phyloP scores from a whole-genome alignment of 2,888 invertebrate species.

The Drosophila mimica region DNA sequence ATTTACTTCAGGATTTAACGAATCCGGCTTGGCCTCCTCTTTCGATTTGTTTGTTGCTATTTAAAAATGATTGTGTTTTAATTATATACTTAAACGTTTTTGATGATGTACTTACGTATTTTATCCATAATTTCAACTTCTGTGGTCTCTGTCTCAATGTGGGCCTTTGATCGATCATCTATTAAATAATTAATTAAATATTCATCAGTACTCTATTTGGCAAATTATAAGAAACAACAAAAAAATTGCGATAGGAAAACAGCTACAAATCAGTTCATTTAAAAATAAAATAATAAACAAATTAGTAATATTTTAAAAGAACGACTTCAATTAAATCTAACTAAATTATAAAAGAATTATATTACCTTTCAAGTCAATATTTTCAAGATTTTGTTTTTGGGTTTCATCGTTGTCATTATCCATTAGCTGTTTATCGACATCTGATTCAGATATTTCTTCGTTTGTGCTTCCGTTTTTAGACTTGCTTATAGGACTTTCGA shows the following conservation, averaged over 20 bases:
- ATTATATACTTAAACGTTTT: not conserved
- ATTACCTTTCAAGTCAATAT: not conserved
- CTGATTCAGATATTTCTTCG: not conserved
- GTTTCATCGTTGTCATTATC: not conserved
- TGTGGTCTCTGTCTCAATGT: not conserved
- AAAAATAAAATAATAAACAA: not conserved
- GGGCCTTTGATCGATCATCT: not conserved
- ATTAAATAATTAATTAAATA: not conserved
- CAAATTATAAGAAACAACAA: not conserved
- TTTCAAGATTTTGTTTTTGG: not conserved
- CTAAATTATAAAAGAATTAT: not conserved
- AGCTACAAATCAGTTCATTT: not conserved
- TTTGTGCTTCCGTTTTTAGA: not conserved
- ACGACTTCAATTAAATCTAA: not conserved
- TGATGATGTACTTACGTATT: slow-evolving; percentile 4
- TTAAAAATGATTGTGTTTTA: not conserved
- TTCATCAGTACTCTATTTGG: not conserved
- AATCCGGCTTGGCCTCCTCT: not conserved
- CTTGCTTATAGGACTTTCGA: not conserved
- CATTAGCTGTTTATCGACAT: not conserved
- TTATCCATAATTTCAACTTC: not conserved
- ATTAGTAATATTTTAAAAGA: not conserved
- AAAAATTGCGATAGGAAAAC: too few species aligned
- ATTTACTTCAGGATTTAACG: slow-evolving; percentile 62
- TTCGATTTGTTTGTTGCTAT: not conserved